Conservation (phyloP, 2,797 vertebrate genomes). For the Lycodopsis pacificus region DNA sequence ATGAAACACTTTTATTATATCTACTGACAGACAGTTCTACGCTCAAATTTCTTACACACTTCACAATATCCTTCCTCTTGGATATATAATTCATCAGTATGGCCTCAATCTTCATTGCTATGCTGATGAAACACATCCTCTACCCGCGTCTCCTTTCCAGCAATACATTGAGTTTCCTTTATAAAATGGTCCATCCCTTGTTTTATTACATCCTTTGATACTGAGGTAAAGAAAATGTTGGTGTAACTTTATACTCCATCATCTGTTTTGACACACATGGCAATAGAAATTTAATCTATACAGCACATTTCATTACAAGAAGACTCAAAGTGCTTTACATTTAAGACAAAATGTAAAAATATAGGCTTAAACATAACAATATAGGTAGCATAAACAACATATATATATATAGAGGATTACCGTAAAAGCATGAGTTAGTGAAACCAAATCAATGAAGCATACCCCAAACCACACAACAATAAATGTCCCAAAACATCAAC, state of each 20-base stretch:
- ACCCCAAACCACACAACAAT: background rate
- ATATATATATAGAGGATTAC: background rate
- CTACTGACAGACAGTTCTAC: no score
- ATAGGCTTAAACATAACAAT: background rate
- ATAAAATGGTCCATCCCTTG: no score
- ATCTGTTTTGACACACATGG: background rate
- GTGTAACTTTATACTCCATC: no score
- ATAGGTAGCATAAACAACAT: background rate
- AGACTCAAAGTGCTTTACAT: background rate
- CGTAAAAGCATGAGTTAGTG: background rate
- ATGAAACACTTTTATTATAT: no score
- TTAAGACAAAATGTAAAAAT: background rate
- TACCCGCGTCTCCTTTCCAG: no score
- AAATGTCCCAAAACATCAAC: background rate
- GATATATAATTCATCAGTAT: background rate
- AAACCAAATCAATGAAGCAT: background rate
- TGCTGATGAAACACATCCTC: background rate
- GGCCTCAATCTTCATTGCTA: background rate
- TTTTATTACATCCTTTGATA: no score
- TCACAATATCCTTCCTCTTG: background rate
- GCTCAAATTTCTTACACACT: no score
- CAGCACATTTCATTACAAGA: background rate
- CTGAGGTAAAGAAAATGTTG: no score
- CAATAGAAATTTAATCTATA: background rate
- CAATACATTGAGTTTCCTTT: no score